Evolutionary conservation across 2,113 vertebrate genomes (phyloP), one percentile per base, ranked within the genome.

Genomic region (Corythornis cristatus): DNA sequence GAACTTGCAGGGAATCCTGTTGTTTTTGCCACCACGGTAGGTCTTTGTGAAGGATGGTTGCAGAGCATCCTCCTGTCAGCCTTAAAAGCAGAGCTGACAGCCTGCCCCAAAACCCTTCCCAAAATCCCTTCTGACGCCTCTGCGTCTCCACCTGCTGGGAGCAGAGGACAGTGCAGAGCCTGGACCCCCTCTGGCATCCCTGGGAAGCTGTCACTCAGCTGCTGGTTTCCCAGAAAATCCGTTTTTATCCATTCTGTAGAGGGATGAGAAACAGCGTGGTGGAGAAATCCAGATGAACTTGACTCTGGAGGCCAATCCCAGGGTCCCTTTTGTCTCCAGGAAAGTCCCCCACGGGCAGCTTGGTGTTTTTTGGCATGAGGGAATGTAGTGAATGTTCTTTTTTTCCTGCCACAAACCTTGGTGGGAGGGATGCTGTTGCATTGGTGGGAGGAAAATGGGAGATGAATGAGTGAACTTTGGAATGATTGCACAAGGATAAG

Each of bases 241-340:
- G 31, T 61, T 56, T 65, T 21, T 28, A 53, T 18, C n/a, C 37
- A 4, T 37, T 68, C 26, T 15, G 35, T 35, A 42, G 67, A 58
- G 23, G 42, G 72, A 23, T 23, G 2, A 58, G 78, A 42, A 4
- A 3, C 1, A 12, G 4, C 17, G 2, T 21, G 42, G 3, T 4
- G 13, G 81, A 42, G 28, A 62, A 54, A 33, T 33, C 28, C 6
- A 45, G 23, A 25, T 19, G 46, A 18, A 7, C 50, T 48, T 11
- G 26, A 67, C 45, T 25, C 16, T 67, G 62, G 3, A 81, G 28
- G 46, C 85, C 40, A 61, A 3, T 51, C 66, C 35, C 57, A 40
- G 62, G 22, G 15, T 68, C 26, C n/a, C 33, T 78, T 74, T 46
- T 21, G 5, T 42, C 31, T 56, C 61, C 33, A 35, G 26, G 43